Evolutionary conservation across 1,140 invertebrate species (phyloP).

Genomic region (Sitobion miscanthi): DNA sequence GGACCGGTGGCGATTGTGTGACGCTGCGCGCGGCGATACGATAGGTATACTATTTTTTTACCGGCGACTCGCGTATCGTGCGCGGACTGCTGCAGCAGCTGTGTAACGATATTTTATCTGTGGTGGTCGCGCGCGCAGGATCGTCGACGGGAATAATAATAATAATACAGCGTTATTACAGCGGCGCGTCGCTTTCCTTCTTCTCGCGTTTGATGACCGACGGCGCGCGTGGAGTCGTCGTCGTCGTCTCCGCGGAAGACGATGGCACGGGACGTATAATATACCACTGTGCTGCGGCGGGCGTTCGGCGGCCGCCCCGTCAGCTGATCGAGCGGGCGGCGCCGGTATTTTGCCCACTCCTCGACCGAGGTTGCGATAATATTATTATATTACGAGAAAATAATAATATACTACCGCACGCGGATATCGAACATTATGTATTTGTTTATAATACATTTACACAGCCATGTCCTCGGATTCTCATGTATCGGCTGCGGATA

Average conservation of each 20-base stretch:
- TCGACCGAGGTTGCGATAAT: background rate
- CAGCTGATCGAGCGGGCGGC: conserved; percentile 39
- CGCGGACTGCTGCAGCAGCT: background rate
- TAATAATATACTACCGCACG: no score
- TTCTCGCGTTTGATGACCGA: conserved; percentile 39
- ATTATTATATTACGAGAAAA: background rate
- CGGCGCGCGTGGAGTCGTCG: conserved; percentile 39
- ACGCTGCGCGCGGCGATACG: background rate
- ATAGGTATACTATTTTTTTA: background rate
- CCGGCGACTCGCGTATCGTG: background rate
- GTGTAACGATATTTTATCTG: background rate
- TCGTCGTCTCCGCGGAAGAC: conserved; percentile 43
- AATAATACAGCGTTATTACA: background rate
- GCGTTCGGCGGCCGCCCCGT: background rate
- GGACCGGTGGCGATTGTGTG: conserved; percentile 38
- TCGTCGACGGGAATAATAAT: conserved; percentile 40
- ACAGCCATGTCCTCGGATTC: background rate
- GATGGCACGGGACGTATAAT: background rate
- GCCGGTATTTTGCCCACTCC: conserved; percentile 36
- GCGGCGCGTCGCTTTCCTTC: conserved; percentile 41
- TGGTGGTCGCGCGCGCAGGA: conserved; percentile 32
- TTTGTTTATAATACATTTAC: background rate
- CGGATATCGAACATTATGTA: no score
- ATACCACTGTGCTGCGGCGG: background rate
- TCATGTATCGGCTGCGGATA: background rate